phyloP scores from a whole-genome alignment of 2,888 invertebrate genomes.

The Belgica antarctica region DNA sequence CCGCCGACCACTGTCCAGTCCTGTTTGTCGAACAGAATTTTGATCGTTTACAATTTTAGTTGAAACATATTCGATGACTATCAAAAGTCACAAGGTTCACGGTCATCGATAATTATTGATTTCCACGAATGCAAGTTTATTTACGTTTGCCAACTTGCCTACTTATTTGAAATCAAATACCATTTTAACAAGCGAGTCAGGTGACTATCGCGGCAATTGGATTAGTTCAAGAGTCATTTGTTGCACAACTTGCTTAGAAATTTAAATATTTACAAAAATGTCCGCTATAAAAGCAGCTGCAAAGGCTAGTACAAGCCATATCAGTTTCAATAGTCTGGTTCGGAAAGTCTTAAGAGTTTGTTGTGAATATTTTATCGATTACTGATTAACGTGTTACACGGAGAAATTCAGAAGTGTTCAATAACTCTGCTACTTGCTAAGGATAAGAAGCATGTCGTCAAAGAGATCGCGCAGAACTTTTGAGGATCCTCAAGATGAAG shows the following conservation, averaged over 20 bases:
- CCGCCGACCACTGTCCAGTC: too few relatives aligned
- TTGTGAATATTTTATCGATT: not conserved
- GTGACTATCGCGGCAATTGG: not conserved
- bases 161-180: not conserved
- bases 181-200: not conserved
- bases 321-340: constrained; percentile 1
- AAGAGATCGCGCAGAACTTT: not conserved
- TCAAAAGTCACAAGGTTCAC: too few relatives aligned
- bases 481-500: constrained; percentile 12
- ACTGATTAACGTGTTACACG: not conserved
- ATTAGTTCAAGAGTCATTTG: not conserved
- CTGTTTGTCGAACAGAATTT: too few relatives aligned
- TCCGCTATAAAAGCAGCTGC: not conserved
- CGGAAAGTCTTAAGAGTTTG: not conserved
- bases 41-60: too few relatives aligned
- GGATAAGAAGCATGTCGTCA: too few relatives aligned
- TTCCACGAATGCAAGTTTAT: too few relatives aligned
- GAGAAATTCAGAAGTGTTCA: not conserved
- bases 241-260: not conserved
- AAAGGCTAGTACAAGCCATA: not conserved
- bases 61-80: too few relatives aligned
- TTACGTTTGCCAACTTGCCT: too few relatives aligned
- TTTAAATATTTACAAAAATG: not conserved
- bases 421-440: not conserved
- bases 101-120: too few relatives aligned